Conservation (phyloP, 2,113 vertebrate species). For the Elephas maximus region DNA sequence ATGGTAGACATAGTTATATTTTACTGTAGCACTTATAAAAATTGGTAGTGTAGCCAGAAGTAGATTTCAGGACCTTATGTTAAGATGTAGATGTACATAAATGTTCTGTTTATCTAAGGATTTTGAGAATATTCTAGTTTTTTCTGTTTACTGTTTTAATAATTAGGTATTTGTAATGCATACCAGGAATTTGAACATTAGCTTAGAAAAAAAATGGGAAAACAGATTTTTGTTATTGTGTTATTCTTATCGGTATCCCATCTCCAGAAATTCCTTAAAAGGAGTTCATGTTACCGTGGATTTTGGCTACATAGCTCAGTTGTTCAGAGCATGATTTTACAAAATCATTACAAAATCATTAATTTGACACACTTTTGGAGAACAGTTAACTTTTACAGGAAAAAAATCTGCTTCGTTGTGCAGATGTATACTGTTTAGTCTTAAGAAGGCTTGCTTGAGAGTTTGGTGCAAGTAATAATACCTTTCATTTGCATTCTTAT, state of each 20-base stretch:
- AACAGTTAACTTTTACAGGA: not conserved
- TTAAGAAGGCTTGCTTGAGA: constrained; percentile 23
- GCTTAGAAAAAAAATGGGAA: constrained; percentile 32
- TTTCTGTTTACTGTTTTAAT: constrained; percentile 44
- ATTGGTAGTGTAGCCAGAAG: not conserved
- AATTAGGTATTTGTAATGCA: constrained; percentile 45
- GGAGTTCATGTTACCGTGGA: not conserved
- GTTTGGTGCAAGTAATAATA: constrained; percentile 20
- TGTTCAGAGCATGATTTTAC: constrained; percentile 15
- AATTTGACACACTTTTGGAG: constrained; percentile 32
- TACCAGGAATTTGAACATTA: constrained; percentile 35
- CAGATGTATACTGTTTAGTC: not conserved
- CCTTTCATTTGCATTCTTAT: constrained; percentile 59
- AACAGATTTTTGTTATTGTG: constrained; percentile 12
- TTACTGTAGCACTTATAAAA: constrained; percentile 10
- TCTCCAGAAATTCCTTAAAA: constrained; percentile 48
- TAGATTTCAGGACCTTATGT: constrained; percentile 16
- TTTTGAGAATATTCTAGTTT: constrained; percentile 31
- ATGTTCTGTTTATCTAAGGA: not conserved
- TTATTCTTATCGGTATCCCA: not conserved
- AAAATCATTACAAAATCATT: constrained; percentile 43
- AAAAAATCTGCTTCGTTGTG: constrained; percentile 15
- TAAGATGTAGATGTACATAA: not conserved
- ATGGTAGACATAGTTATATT: not conserved
- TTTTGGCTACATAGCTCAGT: constrained; percentile 17